phyloP scores from a whole-genome alignment of 2,113 vertebrate genomes.

The Nothoprocta perdicaria region DNA sequence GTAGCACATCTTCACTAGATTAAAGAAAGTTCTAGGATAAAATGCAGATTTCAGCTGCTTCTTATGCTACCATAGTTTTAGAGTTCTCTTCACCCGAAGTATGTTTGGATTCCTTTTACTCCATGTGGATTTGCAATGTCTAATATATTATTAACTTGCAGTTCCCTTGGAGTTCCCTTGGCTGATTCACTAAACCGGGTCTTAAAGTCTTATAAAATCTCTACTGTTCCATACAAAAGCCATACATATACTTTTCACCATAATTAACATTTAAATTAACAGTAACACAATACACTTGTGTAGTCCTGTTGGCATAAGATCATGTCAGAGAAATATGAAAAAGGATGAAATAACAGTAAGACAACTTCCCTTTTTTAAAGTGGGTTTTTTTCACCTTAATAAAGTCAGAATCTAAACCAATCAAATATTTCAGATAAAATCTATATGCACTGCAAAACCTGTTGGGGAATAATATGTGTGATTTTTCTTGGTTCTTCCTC shows the following conservation, averaged over 20 bases:
- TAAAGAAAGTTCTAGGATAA: constrained; percentile 9
- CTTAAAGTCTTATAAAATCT: constrained; percentile 59
- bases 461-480: accelerated
- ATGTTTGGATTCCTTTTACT: constrained; percentile 39
- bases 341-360: neutral
- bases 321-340: neutral
- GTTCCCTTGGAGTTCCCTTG: constrained; percentile 13
- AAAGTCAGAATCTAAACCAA: neutral
- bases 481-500: neutral
- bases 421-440: neutral
- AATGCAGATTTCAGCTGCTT: constrained; percentile 40
- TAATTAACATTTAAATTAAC: constrained; percentile 51
- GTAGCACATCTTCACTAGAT: constrained; percentile 8
- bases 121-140: constrained; percentile 31
- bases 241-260: neutral
- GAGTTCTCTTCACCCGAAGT: neutral
- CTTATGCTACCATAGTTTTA: constrained; percentile 11
- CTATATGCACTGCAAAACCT: neutral
- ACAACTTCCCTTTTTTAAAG: neutral
- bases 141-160: constrained; percentile 44
- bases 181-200: constrained; percentile 19
- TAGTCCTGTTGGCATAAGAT: neutral
- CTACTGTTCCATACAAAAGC: neutral
- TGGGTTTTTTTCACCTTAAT: neutral
- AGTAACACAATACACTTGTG: neutral